Evolutionary conservation across 2,888 invertebrate species (phyloP).

Genomic region (Orthosia gracilis): DNA sequence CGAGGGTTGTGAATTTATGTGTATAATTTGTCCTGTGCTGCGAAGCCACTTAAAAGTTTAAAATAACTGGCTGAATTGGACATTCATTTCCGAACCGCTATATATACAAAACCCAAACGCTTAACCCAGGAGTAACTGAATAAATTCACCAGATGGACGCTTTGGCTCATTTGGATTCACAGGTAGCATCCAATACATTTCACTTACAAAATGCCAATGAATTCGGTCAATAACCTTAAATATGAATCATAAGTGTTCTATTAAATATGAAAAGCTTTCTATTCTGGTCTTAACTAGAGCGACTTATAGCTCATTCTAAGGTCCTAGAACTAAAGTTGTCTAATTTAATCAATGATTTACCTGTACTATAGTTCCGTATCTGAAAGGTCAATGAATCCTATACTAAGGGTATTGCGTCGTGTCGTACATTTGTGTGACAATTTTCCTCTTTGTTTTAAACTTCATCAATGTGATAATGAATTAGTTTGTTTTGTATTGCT

Average conservation of each 20-base stretch:
- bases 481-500: neutral
- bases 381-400: conserved; percentile 45
- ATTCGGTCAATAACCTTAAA: conserved; percentile 18
- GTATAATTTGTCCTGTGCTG: no score
- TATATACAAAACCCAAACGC: neutral
- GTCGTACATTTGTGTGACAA: conserved; percentile 1
- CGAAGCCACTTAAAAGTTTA: neutral
- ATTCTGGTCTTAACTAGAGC: conserved; percentile 4
- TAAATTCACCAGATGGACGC: neutral
- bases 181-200: conserved; percentile 3
- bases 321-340: conserved; percentile 41
- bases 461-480: neutral
- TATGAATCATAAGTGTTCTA: conserved; percentile 19
- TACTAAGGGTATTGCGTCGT: conserved; percentile 7
- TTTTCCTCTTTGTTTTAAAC: conserved; percentile 40
- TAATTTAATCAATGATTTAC: conserved; percentile 34
- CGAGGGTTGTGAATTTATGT: no score
- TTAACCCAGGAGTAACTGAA: neutral
- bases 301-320: conserved; percentile 20
- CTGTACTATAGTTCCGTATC: conserved; percentile 37
- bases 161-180: neutral
- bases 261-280: no score
- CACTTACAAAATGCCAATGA: neutral
- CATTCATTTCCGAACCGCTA: neutral
- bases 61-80: neutral